Percentiles rank a stretch among this genome's conserved stretches.
phyloP scores from a whole-genome alignment of 1,140 invertebrate species.

The Papilio xuthus region DNA sequence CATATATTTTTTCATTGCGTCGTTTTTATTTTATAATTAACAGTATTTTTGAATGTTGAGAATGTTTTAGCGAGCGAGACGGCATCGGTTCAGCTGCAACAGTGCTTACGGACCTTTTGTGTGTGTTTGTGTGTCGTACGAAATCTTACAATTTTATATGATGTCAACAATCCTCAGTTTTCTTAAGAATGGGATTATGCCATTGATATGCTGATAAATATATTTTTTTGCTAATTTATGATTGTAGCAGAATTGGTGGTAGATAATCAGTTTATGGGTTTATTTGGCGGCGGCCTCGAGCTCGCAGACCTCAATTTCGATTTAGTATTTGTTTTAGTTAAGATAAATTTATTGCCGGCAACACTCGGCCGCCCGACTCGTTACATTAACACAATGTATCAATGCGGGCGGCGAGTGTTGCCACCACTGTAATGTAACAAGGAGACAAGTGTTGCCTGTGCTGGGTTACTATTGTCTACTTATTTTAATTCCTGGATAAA shows the following conservation, averaged over 20 bases:
- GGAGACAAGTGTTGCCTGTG: slow-evolving; percentile 21
- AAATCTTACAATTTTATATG: slow-evolving; percentile 64
- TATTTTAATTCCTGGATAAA: not conserved
- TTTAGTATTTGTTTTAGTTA: slow-evolving; percentile 32
- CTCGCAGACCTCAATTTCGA: slow-evolving; percentile 7
- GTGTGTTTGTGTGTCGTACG: slow-evolving; percentile 56
- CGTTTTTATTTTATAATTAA: not conserved
- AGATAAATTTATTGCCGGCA: slow-evolving; percentile 6
- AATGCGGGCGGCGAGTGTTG: slow-evolving; percentile 20
- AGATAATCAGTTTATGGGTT: slow-evolving; percentile 5
- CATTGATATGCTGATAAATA: not conserved
- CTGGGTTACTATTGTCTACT: not conserved
- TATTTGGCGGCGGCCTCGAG: slow-evolving; percentile 1
- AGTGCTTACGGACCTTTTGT: slow-evolving; percentile 36
- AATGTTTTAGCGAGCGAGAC: not conserved
- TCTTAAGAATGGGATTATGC: not conserved
- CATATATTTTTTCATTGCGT: not conserved
- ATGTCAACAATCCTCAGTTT: not conserved
- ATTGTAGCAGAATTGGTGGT: not conserved
- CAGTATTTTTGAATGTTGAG: not conserved
- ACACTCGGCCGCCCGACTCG: not conserved
- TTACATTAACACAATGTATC: no score
- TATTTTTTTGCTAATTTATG: not conserved
- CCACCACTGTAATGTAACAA: not conserved
- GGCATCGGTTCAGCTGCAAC: not conserved